Evolutionary conservation across 2,797 vertebrate species (phyloP), one percentile per base, ranked within the genome.

Genomic region (Sebastes matsubarae): DNA sequence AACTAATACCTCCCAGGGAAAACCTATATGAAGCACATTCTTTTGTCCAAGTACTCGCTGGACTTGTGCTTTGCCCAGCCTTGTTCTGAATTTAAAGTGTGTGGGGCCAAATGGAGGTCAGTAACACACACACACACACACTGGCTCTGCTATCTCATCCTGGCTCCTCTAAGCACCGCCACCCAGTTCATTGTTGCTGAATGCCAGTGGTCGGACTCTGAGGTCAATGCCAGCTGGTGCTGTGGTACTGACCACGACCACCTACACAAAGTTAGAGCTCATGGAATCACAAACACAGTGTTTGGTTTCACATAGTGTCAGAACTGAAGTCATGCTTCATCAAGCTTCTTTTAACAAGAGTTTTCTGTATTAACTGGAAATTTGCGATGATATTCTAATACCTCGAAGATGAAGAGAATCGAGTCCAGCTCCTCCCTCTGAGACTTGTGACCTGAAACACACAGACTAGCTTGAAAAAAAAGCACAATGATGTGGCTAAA

Each of bases 361-460:
- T 68, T 68, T 52, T 55, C 57, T 5, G 3, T 20, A 18, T 52
- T 57, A 4, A 60, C 11, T 16, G 34, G n/a, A 66, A 16, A 66
- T 30, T 3, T 32, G 10, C 18, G 18, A 24, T n/a, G 30, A 38
- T 42, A 22, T 22, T 63, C 2, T 7, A 36, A 95, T 96, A 99
- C 99, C 97, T 99, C 99, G 95, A 99, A 99, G 95, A 99, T 99
- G 94, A 99, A 99, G 92, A 99, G 97, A 94, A 99, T 99, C 68
- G 97, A 98, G 96, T 99, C 99, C 90, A 99, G 94, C 93, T 99
- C 98, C 93, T 99, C 99, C 89, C 99, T 97, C 91, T 99, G 98
- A 78, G 99, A 99, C 90, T 99, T 99, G 92, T 99, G 99, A 94
- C 98, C 98, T 99, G 93, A 68, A 91, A 94, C 55, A 85, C 6